Percentiles rank a stretch among this genome's conserved stretches.
These are phyloP conservation scores for Lethocerus indicus DNA, from an alignment of 1,140 invertebrate species.

Conservation along the genomic window DNA sequence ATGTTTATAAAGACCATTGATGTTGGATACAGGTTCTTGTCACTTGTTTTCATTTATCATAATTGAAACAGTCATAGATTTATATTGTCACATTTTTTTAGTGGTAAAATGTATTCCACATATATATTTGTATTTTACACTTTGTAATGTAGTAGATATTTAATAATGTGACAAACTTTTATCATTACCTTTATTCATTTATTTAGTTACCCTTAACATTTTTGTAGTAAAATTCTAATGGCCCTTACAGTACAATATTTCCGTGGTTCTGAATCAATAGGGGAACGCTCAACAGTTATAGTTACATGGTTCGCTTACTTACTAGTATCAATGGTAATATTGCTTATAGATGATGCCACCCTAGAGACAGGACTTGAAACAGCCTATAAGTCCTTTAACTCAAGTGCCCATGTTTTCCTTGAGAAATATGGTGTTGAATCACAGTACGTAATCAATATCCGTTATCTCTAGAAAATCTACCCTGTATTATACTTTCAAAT, in stretches of 20 bases:
- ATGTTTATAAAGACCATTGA: no score
- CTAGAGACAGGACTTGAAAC: conserved; percentile 81
- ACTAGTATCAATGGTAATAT: conserved; percentile 77
- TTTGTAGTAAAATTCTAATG: conserved; percentile 59
- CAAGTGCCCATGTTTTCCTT: conserved; percentile 69
- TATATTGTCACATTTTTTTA: no score
- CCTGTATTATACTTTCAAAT: no score
- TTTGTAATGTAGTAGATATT: background rate
- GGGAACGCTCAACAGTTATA: conserved; percentile 84
- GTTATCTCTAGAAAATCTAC: no score
- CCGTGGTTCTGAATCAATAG: conserved; percentile 76
- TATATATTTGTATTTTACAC: no score
- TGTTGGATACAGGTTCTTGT: no score
- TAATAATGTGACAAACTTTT: background rate
- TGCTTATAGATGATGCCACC: conserved; percentile 76
- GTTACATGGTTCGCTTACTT: conserved; percentile 82
- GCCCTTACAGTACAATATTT: conserved; percentile 82
- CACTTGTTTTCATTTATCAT: no score
- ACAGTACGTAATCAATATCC: conserved; percentile 35
- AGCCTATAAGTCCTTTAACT: conserved; percentile 81
- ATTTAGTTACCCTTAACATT: conserved; percentile 18
- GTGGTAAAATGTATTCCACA: no score
- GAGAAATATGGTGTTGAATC: conserved; percentile 67
- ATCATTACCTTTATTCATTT: conserved; percentile 22
- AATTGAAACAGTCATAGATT: no score